Conservation (phyloP, 2,113 vertebrate genomes). For the Megaceryle maxima region DNA sequence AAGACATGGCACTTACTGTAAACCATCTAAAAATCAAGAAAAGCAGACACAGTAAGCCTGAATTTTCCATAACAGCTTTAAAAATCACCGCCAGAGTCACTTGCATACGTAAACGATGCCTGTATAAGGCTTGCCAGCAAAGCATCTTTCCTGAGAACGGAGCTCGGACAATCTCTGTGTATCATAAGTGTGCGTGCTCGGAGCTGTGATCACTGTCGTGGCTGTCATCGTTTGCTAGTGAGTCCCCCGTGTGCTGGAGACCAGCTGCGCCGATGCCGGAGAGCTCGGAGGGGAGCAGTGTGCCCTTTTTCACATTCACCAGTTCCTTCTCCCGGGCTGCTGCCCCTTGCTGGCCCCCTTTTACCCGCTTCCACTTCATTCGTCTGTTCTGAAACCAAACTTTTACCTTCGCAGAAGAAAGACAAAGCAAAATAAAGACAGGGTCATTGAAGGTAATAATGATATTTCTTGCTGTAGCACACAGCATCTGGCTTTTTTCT, state of each 20-base stretch:
- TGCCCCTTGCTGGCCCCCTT: slow-evolving; percentile 96
- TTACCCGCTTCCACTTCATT: slow-evolving; percentile 99
- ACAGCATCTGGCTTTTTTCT: not conserved
- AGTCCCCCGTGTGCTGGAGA: slow-evolving; percentile 91
- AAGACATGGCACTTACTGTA: slow-evolving; percentile 70
- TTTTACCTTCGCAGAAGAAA: slow-evolving; percentile 84
- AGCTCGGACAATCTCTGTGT: slow-evolving; percentile 52
- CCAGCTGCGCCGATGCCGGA: slow-evolving; percentile 86
- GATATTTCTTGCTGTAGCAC: not conserved
- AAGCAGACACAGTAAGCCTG: slow-evolving; percentile 69
- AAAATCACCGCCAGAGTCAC: slow-evolving; percentile 61
- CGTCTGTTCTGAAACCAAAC: slow-evolving; percentile 99
- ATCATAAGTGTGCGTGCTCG: slow-evolving; percentile 96
- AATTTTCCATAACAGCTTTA: slow-evolving; percentile 29
- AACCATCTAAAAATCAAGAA: slow-evolving; percentile 69
- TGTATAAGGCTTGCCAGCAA: slow-evolving; percentile 72
- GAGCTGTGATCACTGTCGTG: slow-evolving; percentile 97
- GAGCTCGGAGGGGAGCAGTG: slow-evolving; percentile 92
- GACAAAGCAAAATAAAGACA: not conserved
- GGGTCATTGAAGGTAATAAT: not conserved
- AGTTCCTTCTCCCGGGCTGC: slow-evolving; percentile 96
- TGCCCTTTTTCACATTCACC: slow-evolving; percentile 96
- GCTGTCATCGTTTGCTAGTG: slow-evolving; percentile 94
- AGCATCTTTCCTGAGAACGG: slow-evolving; percentile 86
- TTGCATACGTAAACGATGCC: slow-evolving; percentile 73